Base-by-base conservation (phyloP, 2,888 invertebrate species). In the Oligia strigilis region DNA sequence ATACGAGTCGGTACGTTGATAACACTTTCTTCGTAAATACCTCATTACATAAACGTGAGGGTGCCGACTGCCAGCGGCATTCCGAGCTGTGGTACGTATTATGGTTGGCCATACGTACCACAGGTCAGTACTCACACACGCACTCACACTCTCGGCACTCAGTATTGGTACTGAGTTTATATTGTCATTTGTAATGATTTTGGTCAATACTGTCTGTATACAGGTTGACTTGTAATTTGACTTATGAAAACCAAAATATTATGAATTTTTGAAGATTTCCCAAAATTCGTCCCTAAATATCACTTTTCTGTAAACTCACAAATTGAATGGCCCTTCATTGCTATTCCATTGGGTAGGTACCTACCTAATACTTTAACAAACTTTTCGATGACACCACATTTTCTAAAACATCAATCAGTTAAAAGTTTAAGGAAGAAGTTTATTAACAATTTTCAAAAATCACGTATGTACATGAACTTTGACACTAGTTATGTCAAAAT, bases 1-100 rank as follows among this genome's bases (percentile, higher is more conserved):
- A 71, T 72, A 78, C 66, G 29, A 71, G 82, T 75, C 72, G 72
- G 69, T 77, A 71, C 66, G 79, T 87, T 85, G 83, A 72, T 78
- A 72, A 62, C 78, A 77, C 84, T 89, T 88, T 88, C 89, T 83
- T 88, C 83, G 75, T 82, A 86, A 86, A 83, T 86, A 77, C 75
- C 78, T 79, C 75, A 83, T 89, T 88, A 83, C 81, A 77, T 89
- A 88, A 88, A 82, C 72, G 71, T 43, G 71, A 77, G 75, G 83
- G 67, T 76, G 76, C 49, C 60, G 49, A 40, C 77, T 78, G 83
- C 60, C 60, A 58, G 55, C 78, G 62, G 70, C 79, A 86, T 78
- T 82, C 66, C 75, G 1, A 72, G 9, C 29, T n/a, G 72, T 19
- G 23, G n/a, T 58, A 58, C 49, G 66, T 73, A 78, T 77, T 29